phyloP scores from a whole-genome alignment of 2,113 vertebrate species.

The Ceyx cyanopectus region DNA sequence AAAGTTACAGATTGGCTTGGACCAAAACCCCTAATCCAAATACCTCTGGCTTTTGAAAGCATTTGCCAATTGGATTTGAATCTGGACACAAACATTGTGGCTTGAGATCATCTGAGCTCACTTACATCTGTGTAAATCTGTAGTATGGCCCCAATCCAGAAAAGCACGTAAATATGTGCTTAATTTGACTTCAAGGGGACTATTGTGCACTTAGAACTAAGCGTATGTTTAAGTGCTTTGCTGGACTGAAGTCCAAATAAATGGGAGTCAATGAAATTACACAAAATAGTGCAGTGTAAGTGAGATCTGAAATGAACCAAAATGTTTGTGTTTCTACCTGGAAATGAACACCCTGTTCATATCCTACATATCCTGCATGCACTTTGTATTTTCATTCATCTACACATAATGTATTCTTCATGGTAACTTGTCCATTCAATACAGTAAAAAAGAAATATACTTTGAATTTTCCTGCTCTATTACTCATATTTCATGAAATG shows the following conservation, averaged over 20 bases:
- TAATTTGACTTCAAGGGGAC: conserved; percentile 74
- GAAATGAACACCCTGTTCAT: conserved; percentile 31
- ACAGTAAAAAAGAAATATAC: conserved; percentile 63
- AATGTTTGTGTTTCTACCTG: conserved; percentile 65
- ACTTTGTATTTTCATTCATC: conserved; percentile 20
- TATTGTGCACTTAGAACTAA: conserved; percentile 66
- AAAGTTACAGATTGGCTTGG: conserved; percentile 73
- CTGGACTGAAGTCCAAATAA: conserved; percentile 61
- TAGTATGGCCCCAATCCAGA: conserved; percentile 65
- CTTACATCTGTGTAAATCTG: conserved; percentile 75
- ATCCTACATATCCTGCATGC: not conserved
- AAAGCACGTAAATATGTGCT: conserved; percentile 71
- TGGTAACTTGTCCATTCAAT: conserved; percentile 45
- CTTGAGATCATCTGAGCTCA: conserved; percentile 74
- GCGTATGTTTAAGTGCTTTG: conserved; percentile 72
- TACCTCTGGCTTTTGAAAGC: conserved; percentile 66
- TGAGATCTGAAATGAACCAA: conserved; percentile 70
- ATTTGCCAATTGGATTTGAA: conserved; percentile 73
- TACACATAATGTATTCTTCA: conserved; percentile 41
- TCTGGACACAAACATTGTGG: conserved; percentile 72
- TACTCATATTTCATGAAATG: conserved; percentile 66
- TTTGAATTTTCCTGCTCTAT: conserved; percentile 62
- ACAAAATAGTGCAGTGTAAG: conserved; percentile 43
- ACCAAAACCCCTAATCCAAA: conserved; percentile 72
- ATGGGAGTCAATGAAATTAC: conserved; percentile 63